Percentiles rank a stretch among this genome's conserved stretches.
phyloP scores from a whole-genome alignment of 2,797 vertebrate species.

The Halcyon chelicuti region DNA sequence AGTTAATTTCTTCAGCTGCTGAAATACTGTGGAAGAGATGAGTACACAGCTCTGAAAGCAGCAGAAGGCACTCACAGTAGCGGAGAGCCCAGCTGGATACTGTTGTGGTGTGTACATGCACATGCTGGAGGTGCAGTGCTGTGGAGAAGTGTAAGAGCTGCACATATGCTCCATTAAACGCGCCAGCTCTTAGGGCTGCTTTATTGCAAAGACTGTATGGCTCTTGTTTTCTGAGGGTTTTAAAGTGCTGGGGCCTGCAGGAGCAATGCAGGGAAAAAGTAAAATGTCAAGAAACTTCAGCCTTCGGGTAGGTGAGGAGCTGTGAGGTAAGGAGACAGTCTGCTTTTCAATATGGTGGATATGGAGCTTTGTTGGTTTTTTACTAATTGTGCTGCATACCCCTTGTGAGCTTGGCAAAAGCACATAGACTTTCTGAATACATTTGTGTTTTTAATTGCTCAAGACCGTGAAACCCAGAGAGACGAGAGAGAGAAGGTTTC shows the following conservation, averaged over 20 bases:
- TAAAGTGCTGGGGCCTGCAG: not conserved
- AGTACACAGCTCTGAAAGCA: not conserved
- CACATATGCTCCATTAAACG: not conserved
- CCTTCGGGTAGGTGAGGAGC: not conserved
- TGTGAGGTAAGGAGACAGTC: not conserved
- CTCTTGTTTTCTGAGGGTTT: not conserved
- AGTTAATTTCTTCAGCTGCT: not conserved
- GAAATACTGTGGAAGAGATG: not conserved
- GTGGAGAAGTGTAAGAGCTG: not conserved
- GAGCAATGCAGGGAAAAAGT: not conserved
- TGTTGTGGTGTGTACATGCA: accelerated
- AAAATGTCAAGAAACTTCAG: not conserved
- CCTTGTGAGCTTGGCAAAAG: not conserved
- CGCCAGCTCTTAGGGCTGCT: not conserved
- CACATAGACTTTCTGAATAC: not conserved
- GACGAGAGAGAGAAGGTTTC: not conserved
- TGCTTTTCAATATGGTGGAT: not conserved
- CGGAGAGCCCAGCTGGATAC: not conserved
- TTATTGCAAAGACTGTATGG: not conserved
- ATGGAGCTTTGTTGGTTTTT: not conserved
- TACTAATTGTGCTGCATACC: not conserved
- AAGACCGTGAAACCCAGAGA: not conserved
- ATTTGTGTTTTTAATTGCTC: not conserved
- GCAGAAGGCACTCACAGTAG: not conserved
- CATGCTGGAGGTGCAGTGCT: not conserved